Evolutionary conservation across 2,888 invertebrate genomes (phyloP), one percentile per base, ranked within the genome.

Genomic region (Lysandra coridon): DNA sequence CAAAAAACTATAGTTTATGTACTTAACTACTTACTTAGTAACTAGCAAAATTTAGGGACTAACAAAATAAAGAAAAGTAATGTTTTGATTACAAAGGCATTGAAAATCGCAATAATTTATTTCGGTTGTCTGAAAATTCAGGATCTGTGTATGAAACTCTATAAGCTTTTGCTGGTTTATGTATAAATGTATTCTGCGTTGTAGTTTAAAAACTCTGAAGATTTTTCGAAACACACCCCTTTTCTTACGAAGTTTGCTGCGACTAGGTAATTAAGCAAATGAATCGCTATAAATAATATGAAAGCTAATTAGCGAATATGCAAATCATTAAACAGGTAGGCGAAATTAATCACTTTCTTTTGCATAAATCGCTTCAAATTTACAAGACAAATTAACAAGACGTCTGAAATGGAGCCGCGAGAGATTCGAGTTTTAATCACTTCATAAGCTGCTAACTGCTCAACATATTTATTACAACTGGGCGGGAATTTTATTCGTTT

Each of bases 371-470:
- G 75, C 49, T 49, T 30, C 49, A 14, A 75, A 75, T 75, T 75
- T 53, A 75, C 49, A 53, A 75, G 75, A 53, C 75, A 75, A 75
- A 75, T 75, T 75, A 75, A 49, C 75, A 53, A 75, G 49, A 14
- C 14, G 14, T 75, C 49, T 23, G 23, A 30, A 75, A 53, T 30
- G 23, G 49, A 49, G 23, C 53, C 23, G 49, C 69, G 69, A 6
- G 14, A 33, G 4, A 69, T 69, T 23, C 33, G 10, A 69, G 33
- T 69, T 69, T 69, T 69, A 69, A 69, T 69, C 69, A 69, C 69
- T 69, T 69, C 69, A 17, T 37, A 69, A 69, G 69, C 33, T 69
- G 30, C 64, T 30, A 69, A 69, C 23, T 64, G 64, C 12, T 33
- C 14, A 33, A 69, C 69, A 33, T 69, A 69, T 69, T 69, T 69